Percentiles rank a stretch among this genome's conserved stretches.
phyloP scores from a whole-genome alignment of 2,113 vertebrate species.

The Datnioides undecimradiatus region DNA sequence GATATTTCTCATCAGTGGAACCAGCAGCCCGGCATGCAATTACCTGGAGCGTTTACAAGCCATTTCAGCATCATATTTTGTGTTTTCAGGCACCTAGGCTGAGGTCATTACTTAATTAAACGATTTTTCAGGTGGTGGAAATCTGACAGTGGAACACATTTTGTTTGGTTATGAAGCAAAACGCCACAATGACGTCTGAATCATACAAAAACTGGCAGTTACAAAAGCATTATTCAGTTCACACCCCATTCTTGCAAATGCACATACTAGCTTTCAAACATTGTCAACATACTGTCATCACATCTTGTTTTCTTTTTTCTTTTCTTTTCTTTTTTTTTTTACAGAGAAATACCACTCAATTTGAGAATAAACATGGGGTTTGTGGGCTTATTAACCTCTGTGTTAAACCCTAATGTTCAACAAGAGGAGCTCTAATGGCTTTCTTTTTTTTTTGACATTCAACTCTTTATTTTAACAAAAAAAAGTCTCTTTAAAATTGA shows the following conservation, averaged over 20 bases:
- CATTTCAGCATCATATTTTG: constrained; percentile 49
- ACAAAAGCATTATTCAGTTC: constrained; percentile 6
- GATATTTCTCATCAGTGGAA: constrained; percentile 57
- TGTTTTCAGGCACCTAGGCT: constrained; percentile 38
- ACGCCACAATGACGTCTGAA: constrained; percentile 1
- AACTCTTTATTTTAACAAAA: not conserved
- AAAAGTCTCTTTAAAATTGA: not conserved
- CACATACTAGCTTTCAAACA: constrained; percentile 20
- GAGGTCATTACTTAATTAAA: constrained; percentile 31
- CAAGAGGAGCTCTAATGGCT: not conserved
- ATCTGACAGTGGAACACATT: not conserved
- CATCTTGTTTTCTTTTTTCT: too few species aligned
- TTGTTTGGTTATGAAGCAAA: constrained; percentile 25
- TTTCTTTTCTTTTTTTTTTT: too few species aligned
- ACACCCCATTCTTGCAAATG: not conserved
- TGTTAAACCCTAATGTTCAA: not conserved
- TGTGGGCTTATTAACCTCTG: not conserved
- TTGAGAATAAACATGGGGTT: not conserved
- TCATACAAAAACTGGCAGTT: not conserved
- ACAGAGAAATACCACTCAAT: constrained; percentile 56
- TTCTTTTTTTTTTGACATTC: not conserved
- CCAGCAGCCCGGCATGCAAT: constrained; percentile 45
- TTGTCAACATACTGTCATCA: not conserved
- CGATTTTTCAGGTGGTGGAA: constrained; percentile 1
- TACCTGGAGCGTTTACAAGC: constrained; percentile 61